phyloP scores from a whole-genome alignment of 2,888 invertebrate species.

The Thymelicus sylvestris region DNA sequence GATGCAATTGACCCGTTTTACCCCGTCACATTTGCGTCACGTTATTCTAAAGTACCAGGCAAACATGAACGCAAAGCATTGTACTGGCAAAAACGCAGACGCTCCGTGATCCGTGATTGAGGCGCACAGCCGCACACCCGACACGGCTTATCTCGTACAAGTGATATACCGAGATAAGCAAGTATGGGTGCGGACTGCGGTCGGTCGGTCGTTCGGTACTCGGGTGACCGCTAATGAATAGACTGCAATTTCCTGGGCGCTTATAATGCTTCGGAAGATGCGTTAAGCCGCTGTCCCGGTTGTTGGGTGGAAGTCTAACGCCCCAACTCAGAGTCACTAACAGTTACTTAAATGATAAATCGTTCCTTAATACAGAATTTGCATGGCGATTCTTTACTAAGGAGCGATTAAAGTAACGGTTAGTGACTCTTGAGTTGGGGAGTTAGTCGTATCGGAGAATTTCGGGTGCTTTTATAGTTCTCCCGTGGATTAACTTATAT shows the following conservation, averaged over 20 bases:
- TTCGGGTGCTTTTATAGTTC: no score
- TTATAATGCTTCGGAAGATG: background rate
- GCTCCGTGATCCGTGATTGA: background rate
- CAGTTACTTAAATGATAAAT: no score
- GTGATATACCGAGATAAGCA: background rate
- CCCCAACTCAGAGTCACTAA: no score
- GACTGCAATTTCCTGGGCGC: background rate
- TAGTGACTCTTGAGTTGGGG: no score
- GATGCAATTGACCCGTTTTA: slow-evolving; percentile 2
- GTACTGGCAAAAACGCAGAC: no score
- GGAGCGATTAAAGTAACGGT: no score
- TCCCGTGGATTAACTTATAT: no score
- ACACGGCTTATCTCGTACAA: background rate
- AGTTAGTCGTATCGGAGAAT: no score
- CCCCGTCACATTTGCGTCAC: slow-evolving; percentile 33
- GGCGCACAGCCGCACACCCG: background rate
- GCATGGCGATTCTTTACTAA: no score
- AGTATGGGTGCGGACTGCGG: background rate
- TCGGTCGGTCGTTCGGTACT: background rate
- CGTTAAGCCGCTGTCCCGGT: no score
- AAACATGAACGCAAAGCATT: slow-evolving; percentile 15
- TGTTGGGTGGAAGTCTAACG: no score
- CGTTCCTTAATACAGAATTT: no score
- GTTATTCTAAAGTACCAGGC: slow-evolving; percentile 18
- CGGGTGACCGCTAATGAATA: background rate